A percentile compares a stretch with the other conserved stretches of the same genome.
phyloP scores from a whole-genome alignment of 1,140 invertebrate species.

The Pogonus chalceus region DNA sequence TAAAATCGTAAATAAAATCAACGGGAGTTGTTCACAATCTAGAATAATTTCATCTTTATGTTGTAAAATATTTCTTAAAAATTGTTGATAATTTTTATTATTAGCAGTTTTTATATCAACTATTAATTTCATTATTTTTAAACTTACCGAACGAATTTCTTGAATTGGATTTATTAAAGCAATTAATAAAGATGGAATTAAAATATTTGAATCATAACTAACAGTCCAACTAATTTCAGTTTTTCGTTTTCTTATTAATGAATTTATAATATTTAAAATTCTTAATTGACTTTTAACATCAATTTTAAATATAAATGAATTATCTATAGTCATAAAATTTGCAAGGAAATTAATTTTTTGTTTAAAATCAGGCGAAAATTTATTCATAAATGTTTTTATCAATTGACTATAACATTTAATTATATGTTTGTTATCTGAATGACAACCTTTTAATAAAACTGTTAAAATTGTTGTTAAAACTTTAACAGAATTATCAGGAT shows the following conservation, averaged over 20 bases:
- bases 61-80: slow-evolving; percentile 17
- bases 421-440: not conserved
- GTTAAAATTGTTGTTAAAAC: not conserved
- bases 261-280: not conserved
- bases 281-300: not conserved
- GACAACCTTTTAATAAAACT: not conserved
- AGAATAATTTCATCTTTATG: slow-evolving; percentile 43
- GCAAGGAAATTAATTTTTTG: not conserved
- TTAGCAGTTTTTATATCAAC: not conserved
- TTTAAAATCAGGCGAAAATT: not conserved
- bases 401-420: not conserved
- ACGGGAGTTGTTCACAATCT: slow-evolving; percentile 49
- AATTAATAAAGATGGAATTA: slow-evolving; percentile 36
- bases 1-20: slow-evolving; percentile 40
- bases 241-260: not conserved
- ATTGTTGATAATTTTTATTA: slow-evolving; percentile 3
- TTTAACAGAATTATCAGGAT: not conserved
- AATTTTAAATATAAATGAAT: not conserved
- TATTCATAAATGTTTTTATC: not conserved
- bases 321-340: not conserved
- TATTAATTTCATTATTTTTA: slow-evolving; percentile 33
- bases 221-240: slow-evolving; percentile 1
- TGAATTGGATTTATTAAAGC: slow-evolving; percentile 35
- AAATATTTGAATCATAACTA: slow-evolving; percentile 34
- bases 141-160: slow-evolving; percentile 33